These are phyloP conservation scores for Gibbula magus DNA, from an alignment of 2,888 invertebrate genomes.

Conservation along the genomic window DNA sequence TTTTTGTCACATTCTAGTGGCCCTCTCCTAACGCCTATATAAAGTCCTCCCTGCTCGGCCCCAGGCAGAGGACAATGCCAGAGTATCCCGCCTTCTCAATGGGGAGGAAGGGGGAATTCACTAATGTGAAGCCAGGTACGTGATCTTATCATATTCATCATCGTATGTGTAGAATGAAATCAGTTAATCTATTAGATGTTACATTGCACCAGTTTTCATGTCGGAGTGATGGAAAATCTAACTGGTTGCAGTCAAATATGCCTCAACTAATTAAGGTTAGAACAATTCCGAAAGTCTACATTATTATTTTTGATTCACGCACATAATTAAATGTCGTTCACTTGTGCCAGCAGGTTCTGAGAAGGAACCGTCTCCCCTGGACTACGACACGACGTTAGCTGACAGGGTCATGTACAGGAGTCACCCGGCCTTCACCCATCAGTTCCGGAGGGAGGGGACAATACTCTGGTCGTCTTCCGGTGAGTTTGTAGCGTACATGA, in stretches of 20 bases:
- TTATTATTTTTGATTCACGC: too few relatives aligned
- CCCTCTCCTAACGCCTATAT: constrained; percentile 66
- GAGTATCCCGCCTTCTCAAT: constrained; percentile 63
- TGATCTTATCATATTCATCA: neutral
- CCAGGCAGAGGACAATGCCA: constrained; percentile 53
- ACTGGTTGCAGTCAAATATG: too few relatives aligned
- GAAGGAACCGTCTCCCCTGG: constrained; percentile 64
- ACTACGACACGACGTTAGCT: constrained; percentile 58
- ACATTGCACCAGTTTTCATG: too few relatives aligned
- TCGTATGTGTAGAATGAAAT: too few relatives aligned
- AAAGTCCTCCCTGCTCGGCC: constrained; percentile 56
- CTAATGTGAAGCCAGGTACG: constrained; percentile 51
- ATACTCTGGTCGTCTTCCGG: constrained; percentile 60
- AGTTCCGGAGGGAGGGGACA: constrained; percentile 64
- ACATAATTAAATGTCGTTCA: too few relatives aligned
- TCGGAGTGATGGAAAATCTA: too few relatives aligned
- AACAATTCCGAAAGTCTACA: too few relatives aligned
- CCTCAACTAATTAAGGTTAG: too few relatives aligned
- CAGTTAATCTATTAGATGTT: too few relatives aligned
- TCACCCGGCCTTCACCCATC: constrained; percentile 61
- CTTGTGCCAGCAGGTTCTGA: constrained; percentile 44
- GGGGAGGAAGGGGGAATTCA: constrained; percentile 49
- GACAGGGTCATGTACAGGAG: constrained; percentile 48
- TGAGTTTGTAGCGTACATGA: constrained; percentile 34
- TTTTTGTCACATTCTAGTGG: constrained; percentile 60